Conservation (phyloP, 2,888 invertebrate genomes). For the Cephus nigrinus region DNA sequence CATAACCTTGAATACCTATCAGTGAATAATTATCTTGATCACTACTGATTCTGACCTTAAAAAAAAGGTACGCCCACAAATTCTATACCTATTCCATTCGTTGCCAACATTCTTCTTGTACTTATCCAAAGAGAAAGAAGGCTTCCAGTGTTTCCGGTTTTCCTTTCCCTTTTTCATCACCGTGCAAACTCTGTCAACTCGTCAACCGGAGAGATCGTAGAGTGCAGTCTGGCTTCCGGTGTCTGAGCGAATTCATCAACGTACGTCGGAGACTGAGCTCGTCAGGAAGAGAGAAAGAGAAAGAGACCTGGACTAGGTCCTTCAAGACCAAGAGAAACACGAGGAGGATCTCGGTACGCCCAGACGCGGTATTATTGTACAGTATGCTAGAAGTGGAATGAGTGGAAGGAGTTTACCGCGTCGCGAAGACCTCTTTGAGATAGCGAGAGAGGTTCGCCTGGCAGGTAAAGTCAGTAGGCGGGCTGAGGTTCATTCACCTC, state of each 20-base stretch:
- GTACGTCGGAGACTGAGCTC: not conserved
- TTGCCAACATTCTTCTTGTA: not conserved
- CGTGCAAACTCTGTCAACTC: not conserved
- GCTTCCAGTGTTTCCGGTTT: not conserved
- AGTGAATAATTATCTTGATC: too few species aligned
- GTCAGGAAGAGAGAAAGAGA: not conserved
- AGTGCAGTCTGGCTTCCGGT: not conserved
- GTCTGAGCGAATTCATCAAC: not conserved
- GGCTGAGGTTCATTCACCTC: conserved; percentile 63
- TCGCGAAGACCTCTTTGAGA: conserved; percentile 22
- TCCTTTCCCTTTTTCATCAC: not conserved
- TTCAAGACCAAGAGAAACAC: not conserved
- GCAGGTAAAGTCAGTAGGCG: conserved; percentile 65
- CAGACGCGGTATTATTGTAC: not conserved
- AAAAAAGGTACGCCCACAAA: not conserved
- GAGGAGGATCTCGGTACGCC: not conserved
- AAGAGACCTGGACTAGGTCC: not conserved
- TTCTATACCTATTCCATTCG: not conserved
- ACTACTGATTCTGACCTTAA: too few species aligned
- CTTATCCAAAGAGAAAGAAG: not conserved
- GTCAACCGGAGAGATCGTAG: not conserved
- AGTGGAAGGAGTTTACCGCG: not conserved
- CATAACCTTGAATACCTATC: not conserved
- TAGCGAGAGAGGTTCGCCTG: conserved; percentile 43
- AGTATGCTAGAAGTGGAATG: not conserved